Base-by-base conservation (phyloP, 2,888 invertebrate genomes). In the Palloptera scutellata region DNA sequence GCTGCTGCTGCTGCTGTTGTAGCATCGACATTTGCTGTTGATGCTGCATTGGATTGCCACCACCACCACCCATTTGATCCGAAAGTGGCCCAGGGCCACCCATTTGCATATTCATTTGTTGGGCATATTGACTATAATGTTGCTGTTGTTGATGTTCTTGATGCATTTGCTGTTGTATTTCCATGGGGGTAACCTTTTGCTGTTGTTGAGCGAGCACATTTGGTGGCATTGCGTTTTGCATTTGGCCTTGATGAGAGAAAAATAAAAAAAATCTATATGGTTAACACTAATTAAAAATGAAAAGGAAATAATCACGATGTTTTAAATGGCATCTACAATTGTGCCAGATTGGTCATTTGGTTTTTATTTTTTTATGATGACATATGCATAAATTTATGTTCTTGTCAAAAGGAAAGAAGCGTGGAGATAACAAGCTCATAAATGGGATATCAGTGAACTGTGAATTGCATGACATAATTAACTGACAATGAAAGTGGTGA, bases 161-260 rank as follows among this genome's bases (percentile, higher is more conserved):
- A 83, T 91, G 89, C 79, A 93, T 92, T 74, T 91, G 91, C 73
- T 92, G 92, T 78, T 93, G 93, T 59, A 73, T 74, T 59, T 73
- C 74, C 72, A 75, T 74, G 30, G 71, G 69, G 43, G 72, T 71
- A 6, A 74, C 72, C 42, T 72, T 75, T 61, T 70, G 78, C 41
- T 79, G 80, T 68, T 81, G 81, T 40, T 75, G 75, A 48, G 71
- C 72, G 53, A 74, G 68, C n/a, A 68, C 73, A 62, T 70, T 72
- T 17, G 67, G 67, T 13, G 69, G 66, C 66, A 73, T 8, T 30
- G 72, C 61, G 63, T 70, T 68, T 43, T 74, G 57, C 67, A 76
- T 73, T 74, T 77, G 61, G 63, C 71, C 74, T 74, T 30, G 30
- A 6, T 30, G 6, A 30, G 6, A 30, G 30, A 30, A 30, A 30